These are phyloP conservation scores for Bos javanicus DNA, from an alignment of 2,113 vertebrate species.

Conservation along the genomic window DNA sequence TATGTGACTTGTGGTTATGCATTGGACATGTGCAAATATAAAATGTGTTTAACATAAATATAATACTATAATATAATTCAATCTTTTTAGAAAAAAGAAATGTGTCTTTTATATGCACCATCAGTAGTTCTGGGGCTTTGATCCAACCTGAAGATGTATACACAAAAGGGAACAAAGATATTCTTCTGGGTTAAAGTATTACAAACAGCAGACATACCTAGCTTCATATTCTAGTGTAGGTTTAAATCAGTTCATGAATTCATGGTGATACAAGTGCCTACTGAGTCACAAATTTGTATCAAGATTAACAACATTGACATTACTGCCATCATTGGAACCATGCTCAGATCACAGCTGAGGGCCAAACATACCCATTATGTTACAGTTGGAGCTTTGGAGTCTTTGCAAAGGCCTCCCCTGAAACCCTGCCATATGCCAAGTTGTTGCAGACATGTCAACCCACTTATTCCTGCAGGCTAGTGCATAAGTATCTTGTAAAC, in stretches of 20 bases:
- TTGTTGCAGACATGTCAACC: background rate
- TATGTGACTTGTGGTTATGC: background rate
- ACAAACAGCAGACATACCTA: background rate
- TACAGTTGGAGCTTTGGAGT: background rate
- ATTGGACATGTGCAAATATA: background rate
- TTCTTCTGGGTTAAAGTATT: background rate
- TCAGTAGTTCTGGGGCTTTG: background rate
- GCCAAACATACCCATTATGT: background rate
- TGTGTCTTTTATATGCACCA: background rate
- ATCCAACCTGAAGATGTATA: background rate
- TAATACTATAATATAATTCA: background rate
- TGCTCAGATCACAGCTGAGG: background rate
- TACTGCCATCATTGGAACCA: background rate
- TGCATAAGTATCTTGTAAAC: background rate
- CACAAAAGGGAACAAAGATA: background rate
- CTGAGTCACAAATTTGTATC: background rate
- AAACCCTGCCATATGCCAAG: background rate
- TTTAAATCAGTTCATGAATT: background rate
- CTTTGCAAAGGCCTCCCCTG: background rate
- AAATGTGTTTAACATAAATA: background rate
- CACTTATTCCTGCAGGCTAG: background rate
- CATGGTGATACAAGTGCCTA: background rate
- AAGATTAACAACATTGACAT: background rate
- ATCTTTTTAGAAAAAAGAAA: background rate
- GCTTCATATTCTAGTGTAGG: background rate